A percentile compares a stretch with the other conserved stretches of the same genome.
phyloP scores from a whole-genome alignment of 2,888 invertebrate genomes.

The Thecocarcelia acutangulata region DNA sequence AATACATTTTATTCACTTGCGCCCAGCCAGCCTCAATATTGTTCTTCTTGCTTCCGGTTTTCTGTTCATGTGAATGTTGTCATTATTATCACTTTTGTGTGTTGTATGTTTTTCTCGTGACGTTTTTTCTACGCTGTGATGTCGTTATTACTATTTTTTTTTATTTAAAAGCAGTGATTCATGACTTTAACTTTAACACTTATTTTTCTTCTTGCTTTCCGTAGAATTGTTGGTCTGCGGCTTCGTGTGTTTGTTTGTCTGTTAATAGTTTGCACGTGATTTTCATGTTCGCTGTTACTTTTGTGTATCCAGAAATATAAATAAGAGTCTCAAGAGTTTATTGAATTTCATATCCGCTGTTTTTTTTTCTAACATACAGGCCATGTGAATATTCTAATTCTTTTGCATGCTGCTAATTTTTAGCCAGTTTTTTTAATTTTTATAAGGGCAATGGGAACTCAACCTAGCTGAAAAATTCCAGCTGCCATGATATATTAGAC shows the following conservation, averaged over 20 bases:
- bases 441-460: too few species aligned
- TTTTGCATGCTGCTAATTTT: slow-evolving; percentile 37
- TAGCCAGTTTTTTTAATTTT: background rate
- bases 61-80: slow-evolving; percentile 58
- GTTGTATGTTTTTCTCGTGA: slow-evolving; percentile 51
- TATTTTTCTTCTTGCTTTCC: slow-evolving; percentile 28
- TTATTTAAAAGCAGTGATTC: slow-evolving; percentile 47
- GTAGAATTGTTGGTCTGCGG: background rate
- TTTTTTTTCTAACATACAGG: slow-evolving; percentile 16
- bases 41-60: slow-evolving; percentile 19
- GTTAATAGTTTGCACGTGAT: slow-evolving; percentile 65
- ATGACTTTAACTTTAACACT: slow-evolving; percentile 61
- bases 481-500: too few species aligned
- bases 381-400: slow-evolving; percentile 57
- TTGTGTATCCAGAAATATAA: too few species aligned
- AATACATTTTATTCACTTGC: background rate
- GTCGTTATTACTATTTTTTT: slow-evolving; percentile 13
- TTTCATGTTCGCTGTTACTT: slow-evolving; percentile 49
- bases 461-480: too few species aligned
- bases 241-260: slow-evolving; percentile 3
- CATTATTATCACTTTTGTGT: slow-evolving; percentile 66
- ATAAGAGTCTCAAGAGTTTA: slow-evolving; percentile 4
- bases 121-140: slow-evolving; percentile 13
- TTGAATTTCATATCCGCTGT: background rate
- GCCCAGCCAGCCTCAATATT: background rate